Percentiles rank a stretch among this genome's conserved stretches.
These are phyloP conservation scores for Macroglossus sobrinus DNA, from an alignment of 2,113 vertebrate species.

Conservation along the genomic window DNA sequence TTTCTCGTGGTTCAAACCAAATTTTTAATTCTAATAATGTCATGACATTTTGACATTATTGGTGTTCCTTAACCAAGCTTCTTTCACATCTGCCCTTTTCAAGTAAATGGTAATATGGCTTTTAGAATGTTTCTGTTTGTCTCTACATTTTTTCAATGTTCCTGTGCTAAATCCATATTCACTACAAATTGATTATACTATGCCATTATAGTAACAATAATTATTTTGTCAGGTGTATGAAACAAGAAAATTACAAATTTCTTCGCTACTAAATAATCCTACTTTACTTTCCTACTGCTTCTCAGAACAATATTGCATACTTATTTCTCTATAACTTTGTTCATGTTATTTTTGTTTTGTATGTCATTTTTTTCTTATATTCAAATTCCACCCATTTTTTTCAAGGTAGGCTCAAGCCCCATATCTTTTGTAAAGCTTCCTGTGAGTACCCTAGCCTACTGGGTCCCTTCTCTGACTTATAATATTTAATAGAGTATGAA, in stretches of 20 bases:
- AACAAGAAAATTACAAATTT: background rate
- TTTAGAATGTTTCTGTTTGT: background rate
- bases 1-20: background rate
- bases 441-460: background rate
- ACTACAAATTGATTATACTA: background rate
- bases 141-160: background rate
- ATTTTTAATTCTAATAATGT: background rate
- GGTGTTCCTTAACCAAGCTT: background rate
- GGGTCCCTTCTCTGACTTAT: background rate
- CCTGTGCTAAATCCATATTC: background rate
- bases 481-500: background rate
- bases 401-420: background rate
- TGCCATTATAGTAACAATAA: background rate
- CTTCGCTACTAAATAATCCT: background rate
- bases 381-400: background rate
- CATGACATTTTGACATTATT: background rate
- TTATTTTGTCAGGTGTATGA: background rate
- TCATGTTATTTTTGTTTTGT: background rate
- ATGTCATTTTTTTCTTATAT: background rate
- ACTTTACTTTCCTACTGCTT: background rate
- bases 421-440: background rate
- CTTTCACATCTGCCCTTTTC: background rate
- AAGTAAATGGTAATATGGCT: background rate
- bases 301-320: background rate
- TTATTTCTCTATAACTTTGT: background rate